These are phyloP conservation scores for Oxyura jamaicensis DNA, from an alignment of 2,113 vertebrate species.

Conservation along the genomic window DNA sequence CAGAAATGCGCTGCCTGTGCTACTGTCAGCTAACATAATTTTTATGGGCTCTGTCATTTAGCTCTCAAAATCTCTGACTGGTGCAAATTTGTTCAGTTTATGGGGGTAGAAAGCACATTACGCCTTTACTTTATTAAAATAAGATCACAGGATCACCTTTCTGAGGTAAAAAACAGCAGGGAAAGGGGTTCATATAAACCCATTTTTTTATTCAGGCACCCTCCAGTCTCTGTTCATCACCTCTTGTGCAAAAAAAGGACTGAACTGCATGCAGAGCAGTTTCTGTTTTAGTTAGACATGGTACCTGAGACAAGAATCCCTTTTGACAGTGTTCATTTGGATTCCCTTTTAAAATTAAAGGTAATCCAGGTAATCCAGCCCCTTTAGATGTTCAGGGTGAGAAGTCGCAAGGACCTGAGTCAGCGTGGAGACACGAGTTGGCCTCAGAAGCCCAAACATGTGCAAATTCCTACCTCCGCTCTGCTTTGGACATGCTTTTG, in stretches of 20 bases:
- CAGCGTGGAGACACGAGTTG: neutral
- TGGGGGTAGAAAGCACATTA: neutral
- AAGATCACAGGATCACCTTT: neutral
- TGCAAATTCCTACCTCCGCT: neutral
- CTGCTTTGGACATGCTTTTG: neutral
- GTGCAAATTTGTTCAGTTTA: neutral
- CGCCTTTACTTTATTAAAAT: neutral
- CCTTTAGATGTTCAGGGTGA: neutral
- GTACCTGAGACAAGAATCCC: neutral
- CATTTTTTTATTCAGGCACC: neutral
- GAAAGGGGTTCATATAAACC: no score
- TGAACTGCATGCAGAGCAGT: neutral
- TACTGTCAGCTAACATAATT: conserved; percentile 12
- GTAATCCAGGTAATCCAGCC: neutral
- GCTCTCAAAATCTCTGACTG: conserved; percentile 21
- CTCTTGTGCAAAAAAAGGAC: neutral
- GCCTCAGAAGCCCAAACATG: neutral
- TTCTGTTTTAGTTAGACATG: accelerated
- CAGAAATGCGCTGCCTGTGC: neutral
- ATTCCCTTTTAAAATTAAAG: neutral
- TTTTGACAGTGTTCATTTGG: neutral
- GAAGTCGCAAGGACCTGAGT: neutral
- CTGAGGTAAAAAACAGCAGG: neutral
- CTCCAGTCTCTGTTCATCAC: neutral
- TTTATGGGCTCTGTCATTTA: conserved; percentile 12